A percentile compares a stretch with the other conserved stretches of the same genome.
phyloP scores from a whole-genome alignment of 2,797 vertebrate genomes.

The Myiothlypis chrysogaster region DNA sequence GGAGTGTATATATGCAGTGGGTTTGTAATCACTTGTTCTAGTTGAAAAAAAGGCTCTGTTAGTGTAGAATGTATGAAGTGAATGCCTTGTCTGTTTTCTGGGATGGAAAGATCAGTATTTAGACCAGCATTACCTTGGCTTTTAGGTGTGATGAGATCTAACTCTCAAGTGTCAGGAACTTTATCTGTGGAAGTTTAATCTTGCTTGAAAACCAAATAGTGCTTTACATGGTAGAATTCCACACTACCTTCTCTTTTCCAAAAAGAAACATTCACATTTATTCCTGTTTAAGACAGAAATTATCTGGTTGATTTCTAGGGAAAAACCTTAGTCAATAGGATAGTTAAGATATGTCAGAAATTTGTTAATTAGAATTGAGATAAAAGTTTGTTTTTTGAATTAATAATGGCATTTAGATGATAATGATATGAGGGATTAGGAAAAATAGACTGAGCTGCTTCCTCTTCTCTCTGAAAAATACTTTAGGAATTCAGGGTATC shows the following conservation, averaged over 20 bases:
- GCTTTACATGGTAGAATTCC: background rate
- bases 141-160: background rate
- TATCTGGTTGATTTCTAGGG: background rate
- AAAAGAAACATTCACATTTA: background rate
- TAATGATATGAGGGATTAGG: fast-evolving
- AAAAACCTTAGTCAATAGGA: background rate
- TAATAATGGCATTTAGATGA: background rate
- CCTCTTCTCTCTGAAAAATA: background rate
- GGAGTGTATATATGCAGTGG: background rate
- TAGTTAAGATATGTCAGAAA: background rate
- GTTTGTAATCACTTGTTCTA: background rate
- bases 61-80: background rate
- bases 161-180: background rate
- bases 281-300: no score
- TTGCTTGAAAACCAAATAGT: background rate
- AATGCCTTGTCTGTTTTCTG: background rate
- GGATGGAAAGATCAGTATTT: background rate
- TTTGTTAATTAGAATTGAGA: background rate
- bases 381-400: background rate
- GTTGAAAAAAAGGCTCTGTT: background rate
- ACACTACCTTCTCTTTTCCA: background rate
- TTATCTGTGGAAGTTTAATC: background rate
- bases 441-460: background rate
- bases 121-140: fast-evolving
- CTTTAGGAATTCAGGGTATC: background rate